Evolutionary conservation across 2,113 vertebrate genomes (phyloP), one percentile per base, ranked within the genome.

Genomic region (Campylomormyrus numenius): DNA sequence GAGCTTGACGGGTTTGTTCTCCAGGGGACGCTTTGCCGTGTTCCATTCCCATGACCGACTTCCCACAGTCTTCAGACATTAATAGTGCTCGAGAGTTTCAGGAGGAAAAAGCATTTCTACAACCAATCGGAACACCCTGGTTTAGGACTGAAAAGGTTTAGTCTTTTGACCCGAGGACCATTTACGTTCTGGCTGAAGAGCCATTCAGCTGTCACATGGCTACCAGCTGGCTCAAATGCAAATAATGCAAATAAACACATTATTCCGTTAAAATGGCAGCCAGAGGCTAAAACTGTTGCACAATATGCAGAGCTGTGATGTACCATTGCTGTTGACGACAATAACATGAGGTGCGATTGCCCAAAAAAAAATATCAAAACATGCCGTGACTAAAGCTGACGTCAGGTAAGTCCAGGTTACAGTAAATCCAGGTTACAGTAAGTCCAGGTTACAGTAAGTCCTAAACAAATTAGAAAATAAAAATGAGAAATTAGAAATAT

Each of bases 31-130:
- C 83, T 48, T 74, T 24, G 8, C 83, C 8, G 42, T 85, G 42
- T 49, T 48, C 45, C 84, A 49, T 86, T 86, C 84, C 84, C 84
- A 86, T 86, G 84, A 50, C 84, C n/a, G 45, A 48, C 48, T 86
- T 31, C 45, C 21, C 46, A n/a, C 84, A 86, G 45, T 86, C 84
- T 86, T 86, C 46, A 27, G 24, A 27, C n/a, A 48, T 48, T 86
- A 86, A 49, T 50, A n/a, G 84, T 49, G 48, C 84, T 50, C 7
- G 4, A 50, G 21, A 50, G 84, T 86, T 50, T 49, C 21, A 1
- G 84, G 48, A 5, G 46, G 24, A 49, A 27, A 86, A 49, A 86
- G 45, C 84, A 42, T 27, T 50, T 85, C 24, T 48, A n/a, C 9
- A 31, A 50, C 46, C 83, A 27, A 0, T 86, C 21, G 10, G 45